Evolutionary conservation across 2,888 invertebrate species (phyloP), one percentile per base, ranked within the genome.

Genomic region (Chalcosyrphus nemorum): DNA sequence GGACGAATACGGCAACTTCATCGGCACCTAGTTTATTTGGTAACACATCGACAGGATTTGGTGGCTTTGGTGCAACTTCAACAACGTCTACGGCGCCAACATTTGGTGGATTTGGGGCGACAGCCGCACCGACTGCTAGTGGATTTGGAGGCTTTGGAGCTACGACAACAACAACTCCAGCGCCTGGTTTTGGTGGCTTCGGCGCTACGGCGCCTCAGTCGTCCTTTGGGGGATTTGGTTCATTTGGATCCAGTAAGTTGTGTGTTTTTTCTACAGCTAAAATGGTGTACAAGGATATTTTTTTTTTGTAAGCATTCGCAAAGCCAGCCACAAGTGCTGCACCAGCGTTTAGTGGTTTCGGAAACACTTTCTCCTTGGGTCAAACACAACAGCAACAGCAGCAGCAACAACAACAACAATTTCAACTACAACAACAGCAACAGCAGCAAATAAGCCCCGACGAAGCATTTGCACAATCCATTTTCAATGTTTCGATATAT

Each of bases 401-500:
- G 87, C 91, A 88, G 74, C 92, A 90, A 84, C 77, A 29, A 88
- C 77, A 29, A 88, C 91, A 41, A 19, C 80, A 56, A 78, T 89
- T 86, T 71, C 90, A 68, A 87, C 90, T 92, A 81, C 92, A 88
- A 81, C 93, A 88, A 81, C 93, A 90, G 81, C 92, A 90, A 85
- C 93, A 92, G 45, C 93, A 92, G 77, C 93, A 93, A 32, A 89
- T 93, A 1, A 94, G 94, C 77, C 93, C 95, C 0, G 93, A 94
- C 38, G 95, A 96, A 88, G 95, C 95, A 0, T 92, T 96, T 47
- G 94, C 94, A 6, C 94, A 95, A 78, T 95, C 96, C 0, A 94
- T 96, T 1, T 95, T 95, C 87, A 95, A 95, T 89, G 95, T 95
- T 82, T 95, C 94, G 61, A 94, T 99, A 57, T 99, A 96, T 90